Conservation (phyloP, 2,888 invertebrate genomes). For the Plemyria rubiginata region DNA sequence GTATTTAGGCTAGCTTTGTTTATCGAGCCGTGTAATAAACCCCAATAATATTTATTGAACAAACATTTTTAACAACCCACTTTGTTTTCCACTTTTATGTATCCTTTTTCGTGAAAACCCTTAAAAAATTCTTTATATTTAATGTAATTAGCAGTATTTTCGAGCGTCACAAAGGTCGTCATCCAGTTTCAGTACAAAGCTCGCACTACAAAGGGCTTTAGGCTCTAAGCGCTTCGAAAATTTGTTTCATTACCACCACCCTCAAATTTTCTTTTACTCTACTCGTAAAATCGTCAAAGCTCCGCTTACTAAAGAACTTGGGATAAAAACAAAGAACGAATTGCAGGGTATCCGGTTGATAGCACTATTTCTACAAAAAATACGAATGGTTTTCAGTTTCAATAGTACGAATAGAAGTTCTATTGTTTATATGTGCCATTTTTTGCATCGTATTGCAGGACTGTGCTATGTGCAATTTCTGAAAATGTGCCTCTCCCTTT, state of each 20-base stretch:
- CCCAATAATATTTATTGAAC: too few relatives aligned
- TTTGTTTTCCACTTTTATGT: neutral
- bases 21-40: too few relatives aligned
- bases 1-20: too few relatives aligned
- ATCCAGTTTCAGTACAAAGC: slow-evolving; percentile 68
- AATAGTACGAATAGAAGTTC: slow-evolving; percentile 27
- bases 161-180: slow-evolving; percentile 70
- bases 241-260: slow-evolving; percentile 77
- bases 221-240: slow-evolving; percentile 79
- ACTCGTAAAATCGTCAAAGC: slow-evolving; percentile 49
- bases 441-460: slow-evolving; percentile 14
- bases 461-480: neutral
- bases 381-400: slow-evolving; percentile 44
- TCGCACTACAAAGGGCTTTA: slow-evolving; percentile 78
- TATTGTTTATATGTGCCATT: slow-evolving; percentile 34
- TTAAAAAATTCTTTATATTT: slow-evolving; percentile 67
- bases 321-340: slow-evolving; percentile 61
- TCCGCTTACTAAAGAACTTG: slow-evolving; percentile 63
- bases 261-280: slow-evolving; percentile 71
- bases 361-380: slow-evolving; percentile 52
- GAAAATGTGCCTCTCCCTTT: too few relatives aligned
- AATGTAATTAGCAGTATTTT: slow-evolving; percentile 77
- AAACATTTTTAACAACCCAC: neutral
- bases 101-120: slow-evolving; percentile 10
- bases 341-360: slow-evolving; percentile 59